Evolutionary conservation across 2,113 vertebrate species (phyloP), one percentile per base, ranked within the genome.

Genomic region (Scatophagus argus): DNA sequence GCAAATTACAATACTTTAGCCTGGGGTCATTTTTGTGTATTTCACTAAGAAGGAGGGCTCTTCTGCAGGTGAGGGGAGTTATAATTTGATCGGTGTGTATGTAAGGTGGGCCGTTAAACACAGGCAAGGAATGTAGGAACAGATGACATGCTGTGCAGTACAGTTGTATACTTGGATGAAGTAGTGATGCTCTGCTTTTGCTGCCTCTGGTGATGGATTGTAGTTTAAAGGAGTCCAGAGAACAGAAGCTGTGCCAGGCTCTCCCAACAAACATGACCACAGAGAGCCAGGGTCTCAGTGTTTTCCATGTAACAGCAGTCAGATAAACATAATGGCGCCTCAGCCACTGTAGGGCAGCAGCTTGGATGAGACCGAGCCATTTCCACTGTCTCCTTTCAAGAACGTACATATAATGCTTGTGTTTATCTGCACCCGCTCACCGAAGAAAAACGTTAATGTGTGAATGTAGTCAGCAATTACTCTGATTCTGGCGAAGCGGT

Each of bases 1-100:
- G 82, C 81, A 81, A 77, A 78, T 91, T 78, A 83, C 79, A 85
- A 32, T 52, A 27, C 16, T 3, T 67, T 19, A 32, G 74, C 90
- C 83, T 17, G 12, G 52, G 86, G 87, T 82, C 4, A 21, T 76
- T 54, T 49, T 38, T 32, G 62, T 46, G 23, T 34, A 47, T 52
- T 32, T 51, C 6, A 5, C 6, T 19, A 44, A 58, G 29, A 58
- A 68, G 19, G 34, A 64, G 54, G 63, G 54, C 14, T 23, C 11
- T n/a, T 62, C 43, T 61, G 46, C 41, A 4, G 58, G 1, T 4
- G 17, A 29, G 74, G 23, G 23, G 12, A 14, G 36, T 49, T n/a
- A 4, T 80, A 21, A 46, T 81, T 49, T 63, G 25, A 51, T 27
- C 34, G 17, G 12, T 38, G 64, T 36, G 16, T 34, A 4, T 27